Base-by-base conservation (phyloP, 37 sponge, comb jelly and placozoan genomes). In the Trichoplax adhaerens region DNA sequence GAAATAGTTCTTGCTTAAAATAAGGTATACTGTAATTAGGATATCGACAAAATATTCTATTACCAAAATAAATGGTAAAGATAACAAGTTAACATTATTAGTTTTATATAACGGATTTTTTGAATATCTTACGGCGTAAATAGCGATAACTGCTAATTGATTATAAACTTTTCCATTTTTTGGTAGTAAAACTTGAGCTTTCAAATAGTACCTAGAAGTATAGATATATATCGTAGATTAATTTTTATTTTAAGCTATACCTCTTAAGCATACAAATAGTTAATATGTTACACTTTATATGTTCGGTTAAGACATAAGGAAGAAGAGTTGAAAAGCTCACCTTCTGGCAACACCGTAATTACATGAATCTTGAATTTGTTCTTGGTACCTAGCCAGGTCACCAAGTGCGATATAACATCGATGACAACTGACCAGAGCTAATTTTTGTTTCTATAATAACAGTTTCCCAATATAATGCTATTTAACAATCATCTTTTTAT, bases 81-180 rank as follows among this genome's bases (percentile, higher is more conserved):
- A 29, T 29, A 29, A 29, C 29, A 29, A 29, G 29, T 29, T 29
- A 29, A 29, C 29, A 29, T 29, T 29, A 29, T 29, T 29, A 29
- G 29, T 29, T 29, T 29, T 29, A 29, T 29, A 29, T 29, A 29
- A 29, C 29, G 12, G 62, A 8, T 60, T 60, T 8, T 60, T 12
- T 12, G 12, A 60, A 60, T 12, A 4, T 77, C 84, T 83, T 53
- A 89, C 90, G 52, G 83, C 78, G 69, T 74, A 80, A 6, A 89
- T 65, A 10, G 92, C 85, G 48, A 87, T 58, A 1, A 91, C 75
- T 3, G 92, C 92, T 29, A 87, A 78, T 57, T 91, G 92, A 68
- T 91, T 87, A 76, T 91, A 87, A 0, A 88, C 74, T 54, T 70
- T 76, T 49, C 92, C 88, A 74, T 82, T 78, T 64, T 79, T 83